Conservation (phyloP, 2,113 vertebrate species). For the Urocynchramus pylzowi region DNA sequence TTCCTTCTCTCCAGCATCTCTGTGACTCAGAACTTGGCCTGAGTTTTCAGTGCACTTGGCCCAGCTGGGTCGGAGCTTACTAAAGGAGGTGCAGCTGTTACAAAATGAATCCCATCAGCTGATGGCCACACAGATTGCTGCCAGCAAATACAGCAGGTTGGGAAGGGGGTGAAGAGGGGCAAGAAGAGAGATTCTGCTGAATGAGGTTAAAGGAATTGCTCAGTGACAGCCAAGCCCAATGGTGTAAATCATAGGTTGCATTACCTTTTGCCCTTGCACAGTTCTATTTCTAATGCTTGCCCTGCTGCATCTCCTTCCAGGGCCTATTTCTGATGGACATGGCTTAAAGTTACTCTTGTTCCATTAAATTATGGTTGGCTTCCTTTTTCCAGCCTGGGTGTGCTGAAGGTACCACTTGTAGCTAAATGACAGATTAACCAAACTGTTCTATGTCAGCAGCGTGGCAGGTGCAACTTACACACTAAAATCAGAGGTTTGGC, state of each 20-base stretch:
- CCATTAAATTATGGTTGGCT: not conserved
- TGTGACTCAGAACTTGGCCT: not conserved
- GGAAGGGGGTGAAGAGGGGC: not conserved
- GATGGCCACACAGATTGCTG: not conserved
- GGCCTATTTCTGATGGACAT: not conserved
- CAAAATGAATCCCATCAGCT: not conserved
- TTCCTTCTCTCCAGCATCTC: not conserved
- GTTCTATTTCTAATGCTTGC: not conserved
- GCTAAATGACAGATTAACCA: not conserved
- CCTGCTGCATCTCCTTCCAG: not conserved
- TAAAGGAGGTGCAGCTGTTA: not conserved
- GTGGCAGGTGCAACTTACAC: not conserved
- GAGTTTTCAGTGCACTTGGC: not conserved
- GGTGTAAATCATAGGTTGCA: not conserved
- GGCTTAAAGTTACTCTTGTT: not conserved
- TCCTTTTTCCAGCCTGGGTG: not conserved
- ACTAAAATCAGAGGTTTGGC: not conserved
- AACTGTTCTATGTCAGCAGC: rapidly evolving
- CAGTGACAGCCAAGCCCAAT: not conserved
- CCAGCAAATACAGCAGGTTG: not conserved
- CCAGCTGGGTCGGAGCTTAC: not conserved
- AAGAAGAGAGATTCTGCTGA: not conserved
- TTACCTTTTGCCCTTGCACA: not conserved
- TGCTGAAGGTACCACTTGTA: not conserved
- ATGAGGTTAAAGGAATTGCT: not conserved